These are phyloP conservation scores for Helicolenus hilgendorfi DNA, from an alignment of 2,797 vertebrate genomes.

Conservation along the genomic window DNA sequence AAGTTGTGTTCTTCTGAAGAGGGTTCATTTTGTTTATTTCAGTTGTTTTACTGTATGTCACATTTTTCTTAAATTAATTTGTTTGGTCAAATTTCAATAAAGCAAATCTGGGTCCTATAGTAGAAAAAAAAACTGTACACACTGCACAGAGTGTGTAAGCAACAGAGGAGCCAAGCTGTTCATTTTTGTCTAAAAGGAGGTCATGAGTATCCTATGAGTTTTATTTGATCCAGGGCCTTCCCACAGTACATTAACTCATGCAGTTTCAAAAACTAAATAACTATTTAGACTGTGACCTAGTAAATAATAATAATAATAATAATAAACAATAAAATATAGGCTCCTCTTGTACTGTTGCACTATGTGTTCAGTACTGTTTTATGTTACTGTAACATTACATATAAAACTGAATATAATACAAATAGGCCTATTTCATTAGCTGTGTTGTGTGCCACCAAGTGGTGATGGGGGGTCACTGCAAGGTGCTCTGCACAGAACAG, in stretches of 20 bases:
- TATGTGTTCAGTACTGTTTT: neutral
- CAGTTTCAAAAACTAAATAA: neutral
- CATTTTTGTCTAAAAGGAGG: neutral
- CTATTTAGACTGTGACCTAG: neutral
- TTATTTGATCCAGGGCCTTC: neutral
- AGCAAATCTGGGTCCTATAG: neutral
- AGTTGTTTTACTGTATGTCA: neutral
- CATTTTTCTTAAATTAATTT: neutral
- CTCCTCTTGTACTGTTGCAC: neutral
- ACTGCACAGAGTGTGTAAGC: neutral
- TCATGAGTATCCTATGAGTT: neutral
- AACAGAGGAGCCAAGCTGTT: neutral
- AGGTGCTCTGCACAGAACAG: neutral
- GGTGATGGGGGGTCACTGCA: slow-evolving; percentile 50
- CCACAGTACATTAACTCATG: neutral
- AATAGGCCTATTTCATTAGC: neutral
- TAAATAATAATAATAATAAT: neutral
- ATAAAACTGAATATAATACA: neutral
- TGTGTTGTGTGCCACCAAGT: slow-evolving; percentile 64
- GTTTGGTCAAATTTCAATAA: neutral
- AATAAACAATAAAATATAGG: neutral
- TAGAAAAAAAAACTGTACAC: neutral
- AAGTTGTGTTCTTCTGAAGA: neutral
- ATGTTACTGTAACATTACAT: neutral
- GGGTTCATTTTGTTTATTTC: neutral